phyloP scores from a whole-genome alignment of 1,140 invertebrate genomes.

The Pseudachorutes palmiensis region DNA sequence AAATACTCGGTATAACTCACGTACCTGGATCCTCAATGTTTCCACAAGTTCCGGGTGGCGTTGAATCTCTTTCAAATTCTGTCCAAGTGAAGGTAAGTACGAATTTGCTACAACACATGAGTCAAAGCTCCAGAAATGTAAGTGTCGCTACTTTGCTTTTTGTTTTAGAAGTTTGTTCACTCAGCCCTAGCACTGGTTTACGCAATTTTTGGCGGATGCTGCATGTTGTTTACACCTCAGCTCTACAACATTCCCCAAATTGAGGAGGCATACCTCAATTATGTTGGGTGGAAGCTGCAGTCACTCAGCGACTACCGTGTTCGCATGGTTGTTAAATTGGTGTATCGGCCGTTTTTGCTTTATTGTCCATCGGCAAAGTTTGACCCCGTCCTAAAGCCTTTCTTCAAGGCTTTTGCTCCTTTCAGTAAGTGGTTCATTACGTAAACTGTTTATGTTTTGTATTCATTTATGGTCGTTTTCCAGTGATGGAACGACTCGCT shows the following conservation, averaged over 20 bases:
- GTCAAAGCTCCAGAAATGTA: too few species aligned
- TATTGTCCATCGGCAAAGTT: slow-evolving; percentile 11
- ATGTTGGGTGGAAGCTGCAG: background rate
- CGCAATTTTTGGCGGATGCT: slow-evolving; percentile 17
- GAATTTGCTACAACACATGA: too few species aligned
- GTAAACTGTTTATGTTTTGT: background rate
- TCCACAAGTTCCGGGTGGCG: too few species aligned
- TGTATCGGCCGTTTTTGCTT: slow-evolving; percentile 13
- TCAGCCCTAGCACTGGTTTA: background rate
- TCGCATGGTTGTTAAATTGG: slow-evolving; percentile 1
- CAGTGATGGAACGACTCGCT: slow-evolving; percentile 7
- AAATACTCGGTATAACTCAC: background rate
- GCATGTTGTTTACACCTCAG: slow-evolving; percentile 1
- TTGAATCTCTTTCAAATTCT: too few species aligned
- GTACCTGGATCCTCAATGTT: background rate
- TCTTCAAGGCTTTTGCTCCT: slow-evolving; percentile 17
- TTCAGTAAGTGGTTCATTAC: background rate
- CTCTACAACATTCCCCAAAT: slow-evolving; percentile 18
- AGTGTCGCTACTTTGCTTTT: too few species aligned
- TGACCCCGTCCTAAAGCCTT: slow-evolving; percentile 10
- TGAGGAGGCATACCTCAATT: background rate
- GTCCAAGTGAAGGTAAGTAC: too few species aligned
- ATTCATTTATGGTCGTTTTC: background rate
- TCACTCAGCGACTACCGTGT: slow-evolving; percentile 14
- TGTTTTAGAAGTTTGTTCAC: slow-evolving; percentile 15